A percentile compares a stretch with the other conserved stretches of the same genome.
These are phyloP conservation scores for Rana temporaria DNA, from an alignment of 2,113 vertebrate genomes.

Conservation along the genomic window DNA sequence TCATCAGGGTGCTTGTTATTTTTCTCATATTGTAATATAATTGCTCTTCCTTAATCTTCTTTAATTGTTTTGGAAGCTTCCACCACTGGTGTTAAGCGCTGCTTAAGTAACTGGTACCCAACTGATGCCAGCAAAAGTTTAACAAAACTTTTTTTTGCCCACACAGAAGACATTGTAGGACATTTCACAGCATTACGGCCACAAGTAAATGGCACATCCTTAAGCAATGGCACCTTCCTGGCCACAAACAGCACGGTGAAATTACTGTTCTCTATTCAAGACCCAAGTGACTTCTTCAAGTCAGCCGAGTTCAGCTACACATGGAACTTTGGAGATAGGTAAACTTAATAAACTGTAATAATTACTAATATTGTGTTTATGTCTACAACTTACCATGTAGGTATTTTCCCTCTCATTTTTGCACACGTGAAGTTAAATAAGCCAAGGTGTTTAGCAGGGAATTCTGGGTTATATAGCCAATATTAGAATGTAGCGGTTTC, in stretches of 20 bases:
- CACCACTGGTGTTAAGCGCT: too few species aligned
- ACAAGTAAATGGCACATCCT: conserved; percentile 70
- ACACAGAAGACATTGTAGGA: conserved; percentile 80
- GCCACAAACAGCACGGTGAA: conserved; percentile 70
- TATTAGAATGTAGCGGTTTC: too few species aligned
- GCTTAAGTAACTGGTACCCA: too few species aligned
- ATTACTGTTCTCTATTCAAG: conserved; percentile 79
- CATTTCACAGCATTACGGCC: conserved; percentile 80
- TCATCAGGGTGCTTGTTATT: not conserved
- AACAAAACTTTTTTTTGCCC: not conserved
- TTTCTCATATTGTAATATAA: not conserved
- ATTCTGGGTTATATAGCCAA: not conserved
- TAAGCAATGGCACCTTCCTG: conserved; percentile 70
- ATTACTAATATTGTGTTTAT: not conserved
- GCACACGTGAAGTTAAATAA: not conserved
- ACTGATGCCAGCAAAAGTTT: not conserved
- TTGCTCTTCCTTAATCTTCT: not conserved
- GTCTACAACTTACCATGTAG: not conserved
- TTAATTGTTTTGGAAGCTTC: not conserved
- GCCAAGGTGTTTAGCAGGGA: not conserved
- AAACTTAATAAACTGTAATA: conserved; percentile 41
- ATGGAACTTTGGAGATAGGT: conserved; percentile 90
- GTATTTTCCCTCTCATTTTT: not conserved
- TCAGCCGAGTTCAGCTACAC: conserved; percentile 77
- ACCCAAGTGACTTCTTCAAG: conserved; percentile 78